Evolutionary conservation across 30 jellyfish, hydroid and myxozoan species (phyloP).

Genomic region (Mastigias papua): DNA sequence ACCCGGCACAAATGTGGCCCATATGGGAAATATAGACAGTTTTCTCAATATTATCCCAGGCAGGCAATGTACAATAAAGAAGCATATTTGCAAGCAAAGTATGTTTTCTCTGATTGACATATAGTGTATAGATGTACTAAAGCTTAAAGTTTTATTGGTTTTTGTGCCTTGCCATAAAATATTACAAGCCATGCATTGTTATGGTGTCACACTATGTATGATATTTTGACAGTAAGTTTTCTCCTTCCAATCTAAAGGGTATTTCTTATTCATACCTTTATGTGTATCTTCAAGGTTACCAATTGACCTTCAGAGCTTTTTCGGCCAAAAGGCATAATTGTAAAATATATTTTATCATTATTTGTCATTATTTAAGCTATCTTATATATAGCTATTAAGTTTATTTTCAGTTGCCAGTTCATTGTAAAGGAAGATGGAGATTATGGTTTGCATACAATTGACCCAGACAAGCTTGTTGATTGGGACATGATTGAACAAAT

Average conservation of each 20-base stretch:
- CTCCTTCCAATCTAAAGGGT: no score
- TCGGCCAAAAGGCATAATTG: no score
- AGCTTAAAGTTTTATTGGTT: no score
- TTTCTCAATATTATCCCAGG: conserved; percentile 7
- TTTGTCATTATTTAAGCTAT: not conserved
- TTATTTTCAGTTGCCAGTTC: conserved; percentile 62
- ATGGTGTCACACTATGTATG: no score
- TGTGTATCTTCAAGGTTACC: no score
- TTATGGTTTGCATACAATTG: conserved; percentile 65
- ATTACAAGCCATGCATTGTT: no score
- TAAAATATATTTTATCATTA: no score
- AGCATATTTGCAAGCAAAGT: conserved; percentile 87
- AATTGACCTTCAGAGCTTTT: no score
- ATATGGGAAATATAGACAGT: conserved; percentile 7
- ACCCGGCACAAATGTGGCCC: not conserved
- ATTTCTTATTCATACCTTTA: no score
- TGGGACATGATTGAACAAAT: conserved; percentile 85
- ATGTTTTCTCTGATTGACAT: not conserved
- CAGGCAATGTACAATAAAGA: conserved; percentile 75
- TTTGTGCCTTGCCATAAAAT: no score
- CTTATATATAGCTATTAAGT: not conserved
- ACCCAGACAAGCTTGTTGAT: conserved; percentile 88
- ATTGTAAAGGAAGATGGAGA: conserved; percentile 61
- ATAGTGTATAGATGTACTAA: not conserved
- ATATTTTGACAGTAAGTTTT: no score